Base-by-base conservation (phyloP, 2,888 invertebrate genomes). In the Ophioninae sp. region DNA sequence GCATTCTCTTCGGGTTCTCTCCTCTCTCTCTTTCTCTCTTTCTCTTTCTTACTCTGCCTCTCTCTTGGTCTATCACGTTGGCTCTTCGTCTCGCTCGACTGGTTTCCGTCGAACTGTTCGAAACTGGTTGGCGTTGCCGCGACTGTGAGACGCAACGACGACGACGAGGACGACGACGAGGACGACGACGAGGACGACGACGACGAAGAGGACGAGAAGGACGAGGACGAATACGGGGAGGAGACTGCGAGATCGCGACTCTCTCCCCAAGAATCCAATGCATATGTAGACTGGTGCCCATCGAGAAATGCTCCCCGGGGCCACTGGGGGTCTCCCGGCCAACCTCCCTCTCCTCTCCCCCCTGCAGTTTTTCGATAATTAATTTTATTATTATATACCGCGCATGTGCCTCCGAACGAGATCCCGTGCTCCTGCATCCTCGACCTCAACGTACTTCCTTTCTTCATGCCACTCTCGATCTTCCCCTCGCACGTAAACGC, bases 61-160 rank as follows among this genome's bases (percentile, higher is more conserved):
- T 59, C 63, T 80, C 69, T 72, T 80, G 68, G 67, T 82, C 76
- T 74, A 78, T 82, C 78, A 64, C 44, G 74, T 69, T 68, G 80
- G 75, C 82, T 85, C 82, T 84, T 85, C 77, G 81, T 69, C 75
- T 88, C 90, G 89, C 90, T 90, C 90, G 90, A 90, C 90, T 91
- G 90, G 90, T 91, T 91, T 89, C 89, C 90, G 87, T 90, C 90
- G 90, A 91, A 91, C 90, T 89, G 89, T 91, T 91, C 89, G 89
- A 90, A 90, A 91, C 90, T 90, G 90, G 89, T 90, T 88, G 86
- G 79, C 84, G 88, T 88, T 85, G 85, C 85, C 85, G 88, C 88
- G 78, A 79, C 80, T 80, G 56, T 65, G 65, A 72, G 81, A 61
- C 83, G 79, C 77, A 78, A 67, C 79, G 65, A 82, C 83, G 72